A percentile compares a stretch with the other conserved stretches of the same genome.
phyloP scores from a whole-genome alignment of 2,797 vertebrate species.

The Novumbra hubbsi region DNA sequence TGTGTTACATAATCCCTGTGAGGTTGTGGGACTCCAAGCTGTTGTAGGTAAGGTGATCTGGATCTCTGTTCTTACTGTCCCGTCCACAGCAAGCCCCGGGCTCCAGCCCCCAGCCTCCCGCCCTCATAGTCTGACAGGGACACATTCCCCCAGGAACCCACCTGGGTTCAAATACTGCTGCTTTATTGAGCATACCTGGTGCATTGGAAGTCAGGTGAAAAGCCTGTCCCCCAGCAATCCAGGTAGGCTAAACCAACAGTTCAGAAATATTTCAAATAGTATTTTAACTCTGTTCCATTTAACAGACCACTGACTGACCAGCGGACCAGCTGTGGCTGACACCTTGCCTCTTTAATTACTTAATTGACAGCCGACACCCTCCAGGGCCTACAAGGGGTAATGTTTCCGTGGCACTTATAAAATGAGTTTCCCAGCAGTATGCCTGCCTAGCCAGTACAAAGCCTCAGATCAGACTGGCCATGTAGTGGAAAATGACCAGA shows the following conservation, averaged over 20 bases:
- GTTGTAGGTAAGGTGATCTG: constrained; percentile 45
- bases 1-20: constrained; percentile 31
- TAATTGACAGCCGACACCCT: constrained; percentile 60
- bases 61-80: constrained; percentile 15
- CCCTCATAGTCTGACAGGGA: constrained; percentile 33
- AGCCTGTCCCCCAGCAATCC: background rate
- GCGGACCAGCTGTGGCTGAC: constrained; percentile 35
- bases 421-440: constrained; percentile 45
- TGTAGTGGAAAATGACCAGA: constrained; percentile 40
- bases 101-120: background rate
- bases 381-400: constrained; percentile 43
- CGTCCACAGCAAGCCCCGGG: constrained; percentile 15
- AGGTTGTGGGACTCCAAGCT: constrained; percentile 32
- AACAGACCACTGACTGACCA: constrained; percentile 9
- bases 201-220: background rate
- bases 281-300: constrained; percentile 4
- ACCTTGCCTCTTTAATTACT: constrained; percentile 64
- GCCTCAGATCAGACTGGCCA: constrained; percentile 40
- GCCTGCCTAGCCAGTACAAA: constrained; percentile 35
- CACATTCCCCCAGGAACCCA: constrained; percentile 25
- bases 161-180: background rate
- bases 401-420: constrained; percentile 66
- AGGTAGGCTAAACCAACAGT: background rate
- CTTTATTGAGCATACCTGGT: background rate
- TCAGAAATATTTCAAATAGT: background rate